Base-by-base conservation (phyloP, 1,140 invertebrate genomes). In the Bombus difficillimus region DNA sequence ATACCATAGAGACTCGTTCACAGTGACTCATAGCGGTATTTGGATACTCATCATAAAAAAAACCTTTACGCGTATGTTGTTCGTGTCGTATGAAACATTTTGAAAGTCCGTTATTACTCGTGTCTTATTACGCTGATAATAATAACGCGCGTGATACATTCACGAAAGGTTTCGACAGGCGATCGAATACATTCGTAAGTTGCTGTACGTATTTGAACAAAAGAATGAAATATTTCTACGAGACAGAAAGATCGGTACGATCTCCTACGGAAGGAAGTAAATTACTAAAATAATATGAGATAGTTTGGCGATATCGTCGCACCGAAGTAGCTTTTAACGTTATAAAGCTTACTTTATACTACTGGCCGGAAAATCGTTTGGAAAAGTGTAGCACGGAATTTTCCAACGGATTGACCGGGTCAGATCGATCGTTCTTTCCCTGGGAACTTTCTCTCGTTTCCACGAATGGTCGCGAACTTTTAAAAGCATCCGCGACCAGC, bases 381-480 rank as follows among this genome's bases (percentile, higher is more conserved):
- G 9, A 53, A 74, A 74, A 34, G 25, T 37, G 22, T 66, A 34
- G 66, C 66, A 68, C 18, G 32, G 10, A 39, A 76, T 76, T 59
- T n/a, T 76, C 25, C 74, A 57, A 22, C 12, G 47, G 41, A 34
- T 32, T 12, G 53, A 8, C 28, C 18, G 0, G 22, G 22, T 32
- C 73, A 34, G 12, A 76, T 59, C 53, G 34, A 76, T 76, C 32
- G 18, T 34, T n/a, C 25, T n/a, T 22, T 39, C 2, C 53, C 72
- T 9, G 25, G 1, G 1, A 62, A 77, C 75, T 77, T 77, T 62
- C 59, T 62, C 59, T 62, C 28, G 59, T 10, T 62, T 13, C 10
- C 59, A 10, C 73, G 47, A 18, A 37, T 47, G 18, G 41, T 25
- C 41, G 32, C 34, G 10, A 81, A 81, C 80, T 73, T 81, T 73